A percentile compares a stretch with the other conserved stretches of the same genome.
These are phyloP conservation scores for Aquatica leii DNA, from an alignment of 2,888 invertebrate genomes.

Conservation along the genomic window DNA sequence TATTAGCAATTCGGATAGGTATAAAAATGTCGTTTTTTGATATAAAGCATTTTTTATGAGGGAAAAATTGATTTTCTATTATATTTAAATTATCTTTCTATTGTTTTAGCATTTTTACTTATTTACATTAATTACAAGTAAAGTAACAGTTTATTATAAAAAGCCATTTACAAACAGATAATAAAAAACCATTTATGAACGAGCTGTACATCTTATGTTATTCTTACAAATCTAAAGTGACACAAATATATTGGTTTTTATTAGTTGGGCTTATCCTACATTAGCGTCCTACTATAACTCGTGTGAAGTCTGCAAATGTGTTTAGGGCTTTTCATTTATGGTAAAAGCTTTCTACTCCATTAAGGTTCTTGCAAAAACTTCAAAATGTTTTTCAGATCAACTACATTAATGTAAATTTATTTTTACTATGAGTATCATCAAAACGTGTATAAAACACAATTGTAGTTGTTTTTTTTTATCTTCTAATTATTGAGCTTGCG, in stretches of 20 bases:
- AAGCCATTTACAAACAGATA: no score
- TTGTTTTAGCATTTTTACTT: no score
- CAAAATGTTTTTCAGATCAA: constrained; percentile 1
- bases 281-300: constrained; percentile 1
- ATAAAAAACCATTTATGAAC: no score
- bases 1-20: constrained; percentile 1
- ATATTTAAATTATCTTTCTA: no score
- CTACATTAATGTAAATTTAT: constrained; percentile 1
- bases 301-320: constrained; percentile 10
- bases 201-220: no score
- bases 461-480: no score
- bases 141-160: no score
- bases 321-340: constrained; percentile 8
- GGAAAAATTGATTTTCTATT: background rate
- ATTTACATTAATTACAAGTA: no score
- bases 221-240: no score
- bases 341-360: constrained; percentile 10
- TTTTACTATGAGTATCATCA: no score
- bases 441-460: no score
- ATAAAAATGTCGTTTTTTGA: background rate
- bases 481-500: no score
- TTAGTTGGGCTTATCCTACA: constrained; percentile 8
- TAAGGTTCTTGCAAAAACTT: background rate
- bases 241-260: background rate
- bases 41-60: background rate